Conservation (phyloP, 2,888 invertebrate genomes). For the Trilocha varians region DNA sequence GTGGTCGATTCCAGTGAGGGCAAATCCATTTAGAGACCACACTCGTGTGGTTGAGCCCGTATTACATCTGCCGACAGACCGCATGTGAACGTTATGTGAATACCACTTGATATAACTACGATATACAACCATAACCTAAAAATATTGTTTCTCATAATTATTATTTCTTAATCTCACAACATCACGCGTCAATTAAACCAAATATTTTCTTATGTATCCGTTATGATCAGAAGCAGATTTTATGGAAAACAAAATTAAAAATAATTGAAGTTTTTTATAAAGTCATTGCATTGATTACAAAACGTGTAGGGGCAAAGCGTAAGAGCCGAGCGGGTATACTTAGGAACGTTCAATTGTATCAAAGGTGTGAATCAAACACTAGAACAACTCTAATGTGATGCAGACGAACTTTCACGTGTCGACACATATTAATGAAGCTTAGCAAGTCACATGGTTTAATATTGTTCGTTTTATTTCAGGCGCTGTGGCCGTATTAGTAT, state of each 20-base stretch:
- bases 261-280: too few relatives aligned
- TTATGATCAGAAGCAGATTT: too few relatives aligned
- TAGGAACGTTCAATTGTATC: too few relatives aligned
- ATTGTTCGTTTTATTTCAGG: slow-evolving; percentile 25
- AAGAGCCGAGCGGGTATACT: too few relatives aligned
- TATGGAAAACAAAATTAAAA: not conserved
- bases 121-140: not conserved
- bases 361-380: too few relatives aligned
- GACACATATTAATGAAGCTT: not conserved
- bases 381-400: too few relatives aligned
- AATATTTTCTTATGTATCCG: too few relatives aligned
- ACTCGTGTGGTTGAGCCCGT: not conserved
- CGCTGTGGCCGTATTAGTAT: slow-evolving; percentile 54
- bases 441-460: not conserved
- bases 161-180: too few relatives aligned
- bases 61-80: not conserved
- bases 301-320: too few relatives aligned
- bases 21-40: not conserved
- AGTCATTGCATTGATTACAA: not conserved
- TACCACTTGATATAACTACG: not conserved
- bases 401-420: too few relatives aligned
- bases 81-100: not conserved
- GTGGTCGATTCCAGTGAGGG: not conserved
- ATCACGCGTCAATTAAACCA: too few relatives aligned
- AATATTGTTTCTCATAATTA: too few relatives aligned